These are phyloP conservation scores for Carabus problematicus DNA, from an alignment of 2,888 invertebrate genomes.

Conservation along the genomic window DNA sequence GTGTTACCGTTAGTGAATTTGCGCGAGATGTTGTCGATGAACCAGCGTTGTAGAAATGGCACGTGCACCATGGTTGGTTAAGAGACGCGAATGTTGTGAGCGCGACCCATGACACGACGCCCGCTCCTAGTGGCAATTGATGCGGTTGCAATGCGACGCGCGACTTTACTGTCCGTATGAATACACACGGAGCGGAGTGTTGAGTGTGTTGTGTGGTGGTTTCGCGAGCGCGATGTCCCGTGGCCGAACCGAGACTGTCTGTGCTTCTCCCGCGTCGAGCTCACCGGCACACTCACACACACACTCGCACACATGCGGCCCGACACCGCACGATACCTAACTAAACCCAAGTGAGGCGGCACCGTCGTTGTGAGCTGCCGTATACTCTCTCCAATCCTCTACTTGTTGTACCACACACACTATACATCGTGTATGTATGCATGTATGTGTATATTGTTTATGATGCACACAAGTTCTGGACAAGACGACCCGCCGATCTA, in stretches of 20 bases:
- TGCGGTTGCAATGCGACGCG: constrained; percentile 7
- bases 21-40: too few relatives aligned
- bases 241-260: constrained; percentile 27
- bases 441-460: neutral
- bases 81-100: neutral
- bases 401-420: neutral
- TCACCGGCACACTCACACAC: constrained; percentile 9
- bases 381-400: constrained; percentile 4
- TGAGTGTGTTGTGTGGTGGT: constrained; percentile 4
- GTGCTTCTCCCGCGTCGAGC: constrained; percentile 19
- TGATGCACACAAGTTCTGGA: too few relatives aligned
- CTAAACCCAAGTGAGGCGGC: too few relatives aligned
- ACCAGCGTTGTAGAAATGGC: too few relatives aligned
- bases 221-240: constrained; percentile 30
- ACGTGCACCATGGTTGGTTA: too few relatives aligned
- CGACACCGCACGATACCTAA: neutral
- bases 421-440: neutral
- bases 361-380: too few relatives aligned
- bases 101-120: constrained; percentile 13
- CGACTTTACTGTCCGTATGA: neutral
- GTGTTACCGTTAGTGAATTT: too few relatives aligned
- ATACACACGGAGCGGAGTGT: neutral
- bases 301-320: constrained; percentile 4
- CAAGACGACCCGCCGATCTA: too few relatives aligned
- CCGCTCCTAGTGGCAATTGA: too few relatives aligned